Percentiles rank a stretch among this genome's conserved stretches.
phyloP scores from a whole-genome alignment of 2,113 vertebrate genomes.

The Pseudopodoces humilis region DNA sequence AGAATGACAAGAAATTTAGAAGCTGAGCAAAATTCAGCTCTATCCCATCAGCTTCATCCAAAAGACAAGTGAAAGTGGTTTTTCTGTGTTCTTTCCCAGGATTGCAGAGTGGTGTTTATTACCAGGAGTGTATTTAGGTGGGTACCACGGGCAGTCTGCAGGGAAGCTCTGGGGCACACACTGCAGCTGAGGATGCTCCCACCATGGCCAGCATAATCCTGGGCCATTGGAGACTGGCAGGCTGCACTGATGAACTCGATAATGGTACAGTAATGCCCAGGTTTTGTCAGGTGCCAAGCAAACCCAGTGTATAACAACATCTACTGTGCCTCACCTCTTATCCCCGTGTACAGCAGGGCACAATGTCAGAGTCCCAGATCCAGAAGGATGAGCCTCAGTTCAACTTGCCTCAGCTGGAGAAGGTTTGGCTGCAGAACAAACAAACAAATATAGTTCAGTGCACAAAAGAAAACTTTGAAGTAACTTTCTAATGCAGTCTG shows the following conservation, averaged over 20 bases:
- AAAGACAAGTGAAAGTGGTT: neutral
- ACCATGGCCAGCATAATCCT: neutral
- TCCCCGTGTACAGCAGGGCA: neutral
- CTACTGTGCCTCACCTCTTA: neutral
- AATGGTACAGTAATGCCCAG: fast-evolving
- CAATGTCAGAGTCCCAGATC: neutral
- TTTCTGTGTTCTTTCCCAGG: neutral
- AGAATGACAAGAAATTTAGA: neutral
- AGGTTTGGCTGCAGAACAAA: slow-evolving; percentile 56
- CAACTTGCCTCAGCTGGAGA: neutral
- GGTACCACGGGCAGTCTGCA: neutral
- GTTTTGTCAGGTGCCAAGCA: neutral
- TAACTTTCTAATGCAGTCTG: neutral
- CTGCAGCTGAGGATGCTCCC: neutral
- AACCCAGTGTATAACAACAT: neutral
- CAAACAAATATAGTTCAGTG: neutral
- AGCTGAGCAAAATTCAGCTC: neutral
- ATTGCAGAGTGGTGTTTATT: neutral
- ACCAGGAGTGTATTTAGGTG: neutral
- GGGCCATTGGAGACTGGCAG: neutral
- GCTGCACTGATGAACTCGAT: neutral
- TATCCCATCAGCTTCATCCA: neutral
- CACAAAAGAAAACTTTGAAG: slow-evolving; percentile 44
- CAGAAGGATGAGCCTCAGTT: neutral
- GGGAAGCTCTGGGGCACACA: neutral